A percentile compares a stretch with the other conserved stretches of the same genome.
phyloP scores from a whole-genome alignment of 2,888 invertebrate genomes.

The Lasioglossum zephyrum region DNA sequence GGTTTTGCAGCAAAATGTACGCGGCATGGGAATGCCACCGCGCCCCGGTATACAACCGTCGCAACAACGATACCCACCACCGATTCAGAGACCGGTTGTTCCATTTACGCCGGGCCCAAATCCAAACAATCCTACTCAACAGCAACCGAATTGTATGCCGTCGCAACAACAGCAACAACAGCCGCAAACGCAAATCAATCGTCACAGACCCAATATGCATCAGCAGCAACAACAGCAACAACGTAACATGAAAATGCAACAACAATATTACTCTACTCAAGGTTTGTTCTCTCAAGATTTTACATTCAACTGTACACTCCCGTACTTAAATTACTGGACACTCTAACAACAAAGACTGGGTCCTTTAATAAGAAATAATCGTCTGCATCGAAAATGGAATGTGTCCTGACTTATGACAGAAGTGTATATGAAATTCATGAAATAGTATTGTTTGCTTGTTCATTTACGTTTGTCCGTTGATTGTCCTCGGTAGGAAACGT shows the following conservation, averaged over 20 bases:
- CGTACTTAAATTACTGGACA: too few species aligned
- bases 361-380: too few species aligned
- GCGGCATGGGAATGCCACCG: constrained; percentile 83
- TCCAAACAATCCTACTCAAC: constrained; percentile 81
- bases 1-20: constrained; percentile 82
- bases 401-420: too few species aligned
- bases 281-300: constrained; percentile 75
- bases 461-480: neutral
- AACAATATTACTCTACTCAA: constrained; percentile 86
- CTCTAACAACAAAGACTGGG: too few species aligned
- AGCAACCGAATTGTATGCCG: constrained; percentile 82
- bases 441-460: neutral
- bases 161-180: constrained; percentile 82
- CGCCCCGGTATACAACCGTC: constrained; percentile 82
- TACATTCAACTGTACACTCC: neutral
- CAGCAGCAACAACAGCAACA: constrained; percentile 80
- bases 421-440: neutral
- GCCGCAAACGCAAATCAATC: constrained; percentile 73
- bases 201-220: constrained; percentile 79
- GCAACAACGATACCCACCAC: constrained; percentile 84
- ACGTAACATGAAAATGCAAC: constrained; percentile 83
- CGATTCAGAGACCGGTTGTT: constrained; percentile 86
- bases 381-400: too few species aligned
- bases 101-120: constrained; percentile 85
- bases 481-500: constrained; percentile 77